Evolutionary conservation across 2,797 vertebrate species (phyloP).

Genomic region (Lepilemur ruficaudatus): DNA sequence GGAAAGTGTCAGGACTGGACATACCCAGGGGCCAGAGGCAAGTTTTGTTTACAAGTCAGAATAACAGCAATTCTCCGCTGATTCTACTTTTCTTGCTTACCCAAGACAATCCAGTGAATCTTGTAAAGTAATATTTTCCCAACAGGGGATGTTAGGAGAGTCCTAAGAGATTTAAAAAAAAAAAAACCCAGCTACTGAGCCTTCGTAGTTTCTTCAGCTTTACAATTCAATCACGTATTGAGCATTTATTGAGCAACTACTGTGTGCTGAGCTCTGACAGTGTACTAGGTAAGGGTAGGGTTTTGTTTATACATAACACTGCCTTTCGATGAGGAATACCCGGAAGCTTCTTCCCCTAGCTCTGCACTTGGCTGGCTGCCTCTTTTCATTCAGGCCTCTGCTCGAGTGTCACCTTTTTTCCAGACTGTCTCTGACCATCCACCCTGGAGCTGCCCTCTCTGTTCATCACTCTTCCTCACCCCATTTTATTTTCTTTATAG

Average conservation of each 20-base stretch:
- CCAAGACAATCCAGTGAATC: not conserved
- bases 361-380: not conserved
- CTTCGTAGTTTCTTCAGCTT: not conserved
- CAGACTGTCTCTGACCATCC: not conserved
- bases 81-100: not conserved
- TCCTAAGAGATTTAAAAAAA: not conserved
- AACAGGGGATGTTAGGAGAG: not conserved
- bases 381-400: not conserved
- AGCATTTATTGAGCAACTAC: not conserved
- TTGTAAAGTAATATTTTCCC: not conserved
- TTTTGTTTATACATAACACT: not conserved
- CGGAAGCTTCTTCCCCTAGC: not conserved
- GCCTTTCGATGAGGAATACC: not conserved
- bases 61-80: not conserved
- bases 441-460: not conserved
- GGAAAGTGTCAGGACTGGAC: not conserved
- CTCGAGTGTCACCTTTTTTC: not conserved
- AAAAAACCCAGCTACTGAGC: not conserved
- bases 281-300: not conserved
- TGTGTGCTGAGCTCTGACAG: not conserved
- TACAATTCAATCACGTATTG: not conserved
- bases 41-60: constrained; percentile 16
- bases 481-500: constrained; percentile 14
- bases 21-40: not conserved
- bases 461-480: not conserved